Base-by-base conservation (phyloP, 2,113 vertebrate species). In the Argyrosomus japonicus region DNA sequence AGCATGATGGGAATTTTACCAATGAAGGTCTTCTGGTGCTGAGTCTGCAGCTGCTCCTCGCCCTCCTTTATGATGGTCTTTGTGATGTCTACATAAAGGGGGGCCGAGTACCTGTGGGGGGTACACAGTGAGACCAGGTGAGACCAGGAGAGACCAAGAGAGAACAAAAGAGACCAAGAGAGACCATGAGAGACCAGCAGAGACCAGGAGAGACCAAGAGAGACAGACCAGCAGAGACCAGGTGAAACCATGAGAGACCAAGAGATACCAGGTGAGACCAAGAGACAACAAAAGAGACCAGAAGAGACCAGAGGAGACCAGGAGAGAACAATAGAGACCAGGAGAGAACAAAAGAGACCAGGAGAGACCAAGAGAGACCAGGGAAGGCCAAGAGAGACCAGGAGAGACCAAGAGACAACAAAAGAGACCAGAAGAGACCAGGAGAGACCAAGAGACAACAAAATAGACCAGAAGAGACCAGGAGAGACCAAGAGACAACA, bases 1-100 rank as follows among this genome's bases (percentile, higher is more conserved):
- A 99, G 94, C 98, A 99, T 99, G 90, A 99, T 99, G 77, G 98
- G 98, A 89, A 99, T 99, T 85, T 99, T 99, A 18, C 98, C 98
- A 60, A 99, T 99, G 76, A 99, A 99, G 0, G 98, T 99, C 84
- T 99, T 99, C 95, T 99, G 98, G 91, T 99, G 98, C 74, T 99
- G 98, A 0, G 98, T 99, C 92, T 97, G 97, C 75, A 98, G 92
- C 69, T 99, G 98, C 57, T 99, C 98, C 84, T 99, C 98, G 0
- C 98, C 98, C 89, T 99, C 98, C 82, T 99, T 99, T 79, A 99
- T 98, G 89, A 99, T 98, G 17, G 98, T 99, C 92, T 99, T 99
- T 3, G 98, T 99, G 93, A 99, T 99, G 90, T 99, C 98, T 61
- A 99, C 98, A 45, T 99, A 99, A 54, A 99, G 92, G 0, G 98